A percentile compares a stretch with the other conserved stretches of the same genome.
These are phyloP conservation scores for Neria commutata DNA, from an alignment of 2,888 invertebrate species.

Conservation along the genomic window DNA sequence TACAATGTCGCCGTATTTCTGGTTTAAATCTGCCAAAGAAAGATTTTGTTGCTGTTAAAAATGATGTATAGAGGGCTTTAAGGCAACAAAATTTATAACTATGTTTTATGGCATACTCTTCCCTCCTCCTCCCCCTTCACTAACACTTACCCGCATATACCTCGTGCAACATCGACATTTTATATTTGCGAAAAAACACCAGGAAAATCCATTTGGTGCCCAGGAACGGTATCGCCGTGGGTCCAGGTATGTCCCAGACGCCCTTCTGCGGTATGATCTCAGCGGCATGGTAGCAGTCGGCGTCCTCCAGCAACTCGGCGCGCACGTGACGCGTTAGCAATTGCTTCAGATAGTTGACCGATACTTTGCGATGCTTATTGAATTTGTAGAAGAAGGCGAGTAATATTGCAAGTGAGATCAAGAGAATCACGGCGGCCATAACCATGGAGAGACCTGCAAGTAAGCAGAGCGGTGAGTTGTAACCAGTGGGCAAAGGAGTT, in stretches of 20 bases:
- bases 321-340: conserved; percentile 35
- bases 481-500: not conserved
- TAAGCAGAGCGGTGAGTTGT: not conserved
- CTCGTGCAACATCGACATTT: conserved; percentile 76
- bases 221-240: conserved; percentile 72
- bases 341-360: conserved; percentile 45
- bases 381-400: conserved; percentile 55
- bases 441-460: conserved; percentile 41
- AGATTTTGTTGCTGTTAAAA: too few relatives aligned
- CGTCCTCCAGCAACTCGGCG: conserved; percentile 5
- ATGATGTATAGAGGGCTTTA: not conserved
- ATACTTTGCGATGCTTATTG: conserved; percentile 47
- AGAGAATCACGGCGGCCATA: conserved; percentile 59
- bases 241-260: conserved; percentile 73
- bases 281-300: conserved; percentile 47
- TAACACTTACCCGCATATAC: conserved; percentile 76
- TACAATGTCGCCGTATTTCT: conserved; percentile 76
- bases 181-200: conserved; percentile 65
- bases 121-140: too few relatives aligned
- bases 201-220: conserved; percentile 84
- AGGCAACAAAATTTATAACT: not conserved
- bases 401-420: conserved; percentile 54
- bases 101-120: not conserved
- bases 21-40: conserved; percentile 68
- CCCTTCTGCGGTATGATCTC: conserved; percentile 38